Conservation (phyloP, 2,113 vertebrate genomes). For the Nothoprocta perdicaria region DNA sequence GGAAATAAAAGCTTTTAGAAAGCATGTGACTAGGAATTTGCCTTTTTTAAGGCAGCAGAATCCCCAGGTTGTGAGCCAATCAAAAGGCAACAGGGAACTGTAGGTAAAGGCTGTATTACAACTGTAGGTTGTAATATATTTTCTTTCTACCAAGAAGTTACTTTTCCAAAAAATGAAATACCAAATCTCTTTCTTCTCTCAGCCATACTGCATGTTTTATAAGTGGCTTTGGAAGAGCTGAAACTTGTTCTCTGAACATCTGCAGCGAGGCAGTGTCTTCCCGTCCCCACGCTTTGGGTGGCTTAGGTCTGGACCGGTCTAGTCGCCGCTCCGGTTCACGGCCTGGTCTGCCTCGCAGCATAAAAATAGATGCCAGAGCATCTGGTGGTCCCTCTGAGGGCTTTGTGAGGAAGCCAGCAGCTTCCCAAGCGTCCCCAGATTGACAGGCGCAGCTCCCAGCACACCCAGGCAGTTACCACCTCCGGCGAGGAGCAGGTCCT, state of each 20-base stretch:
- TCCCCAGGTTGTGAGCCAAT: neutral
- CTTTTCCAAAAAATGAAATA: neutral
- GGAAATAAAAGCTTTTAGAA: slow-evolving; percentile 2
- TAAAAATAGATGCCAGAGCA: neutral
- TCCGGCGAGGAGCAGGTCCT: neutral
- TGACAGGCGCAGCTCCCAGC: neutral
- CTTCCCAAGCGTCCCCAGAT: neutral
- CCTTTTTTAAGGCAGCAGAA: neutral
- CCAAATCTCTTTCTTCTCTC: neutral
- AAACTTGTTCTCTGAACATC: neutral
- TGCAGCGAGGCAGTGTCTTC: neutral
- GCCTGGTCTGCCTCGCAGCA: neutral
- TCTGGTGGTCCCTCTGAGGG: neutral
- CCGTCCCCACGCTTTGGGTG: neutral
- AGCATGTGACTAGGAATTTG: neutral
- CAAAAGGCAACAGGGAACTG: neutral
- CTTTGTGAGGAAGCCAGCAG: neutral
- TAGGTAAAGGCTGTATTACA: neutral
- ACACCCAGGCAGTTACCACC: neutral
- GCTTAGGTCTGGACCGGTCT: neutral
- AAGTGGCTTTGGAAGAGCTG: neutral
- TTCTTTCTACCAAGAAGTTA: neutral
- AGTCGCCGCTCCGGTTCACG: neutral
- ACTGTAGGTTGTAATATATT: neutral
- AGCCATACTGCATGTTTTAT: neutral